Conservation (phyloP, 2,797 vertebrate genomes). For the Sylvilagus floridanus region DNA sequence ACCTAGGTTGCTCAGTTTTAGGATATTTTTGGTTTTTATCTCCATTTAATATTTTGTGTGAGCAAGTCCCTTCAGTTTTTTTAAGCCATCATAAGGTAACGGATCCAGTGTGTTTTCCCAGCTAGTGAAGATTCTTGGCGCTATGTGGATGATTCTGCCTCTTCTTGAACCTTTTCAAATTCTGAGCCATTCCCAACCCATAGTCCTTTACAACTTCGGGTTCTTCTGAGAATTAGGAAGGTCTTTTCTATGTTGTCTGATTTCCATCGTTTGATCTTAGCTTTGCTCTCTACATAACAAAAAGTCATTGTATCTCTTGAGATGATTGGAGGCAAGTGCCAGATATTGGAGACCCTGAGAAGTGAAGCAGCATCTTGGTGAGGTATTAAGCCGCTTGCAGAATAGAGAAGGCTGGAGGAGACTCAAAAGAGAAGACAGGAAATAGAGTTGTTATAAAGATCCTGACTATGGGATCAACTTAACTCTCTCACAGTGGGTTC, state of each 20-base stretch:
- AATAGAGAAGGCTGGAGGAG: neutral
- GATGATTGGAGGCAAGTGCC: neutral
- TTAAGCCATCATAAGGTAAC: neutral
- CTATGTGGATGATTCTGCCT: neutral
- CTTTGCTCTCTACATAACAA: neutral
- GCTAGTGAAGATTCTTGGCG: neutral
- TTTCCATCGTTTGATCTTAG: constrained; percentile 14
- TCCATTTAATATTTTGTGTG: constrained; percentile 35
- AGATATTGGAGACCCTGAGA: neutral
- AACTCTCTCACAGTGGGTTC: neutral
- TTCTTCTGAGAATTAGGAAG: neutral
- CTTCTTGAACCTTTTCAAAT: neutral
- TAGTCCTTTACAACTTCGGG: neutral
- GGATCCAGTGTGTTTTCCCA: neutral
- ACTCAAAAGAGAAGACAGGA: neutral
- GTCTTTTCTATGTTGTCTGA: neutral
- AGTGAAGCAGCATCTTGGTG: neutral
- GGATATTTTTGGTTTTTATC: constrained; percentile 33
- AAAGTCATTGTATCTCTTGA: neutral
- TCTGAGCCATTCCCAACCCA: neutral
- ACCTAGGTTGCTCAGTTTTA: neutral
- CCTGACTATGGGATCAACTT: neutral
- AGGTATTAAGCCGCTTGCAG: neutral
- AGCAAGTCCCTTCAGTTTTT: neutral
- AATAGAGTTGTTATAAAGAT: neutral